Percentiles rank a stretch among this genome's conserved stretches.
These are phyloP conservation scores for Aldrovandia affinis DNA, from an alignment of 2,797 vertebrate genomes.

Conservation along the genomic window DNA sequence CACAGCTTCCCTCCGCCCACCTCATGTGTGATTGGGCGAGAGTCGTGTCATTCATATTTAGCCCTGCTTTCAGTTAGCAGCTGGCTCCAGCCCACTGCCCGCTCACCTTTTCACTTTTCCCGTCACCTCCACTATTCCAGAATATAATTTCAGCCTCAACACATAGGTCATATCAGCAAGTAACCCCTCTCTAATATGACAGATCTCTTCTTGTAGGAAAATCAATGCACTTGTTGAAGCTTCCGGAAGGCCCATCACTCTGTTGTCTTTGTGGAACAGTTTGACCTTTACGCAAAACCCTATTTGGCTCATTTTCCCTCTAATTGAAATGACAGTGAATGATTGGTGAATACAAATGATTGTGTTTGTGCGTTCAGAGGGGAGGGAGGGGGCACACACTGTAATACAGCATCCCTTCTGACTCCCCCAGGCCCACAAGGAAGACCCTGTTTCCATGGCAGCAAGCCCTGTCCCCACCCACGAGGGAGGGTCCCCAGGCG, in stretches of 20 bases:
- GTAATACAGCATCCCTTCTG: background rate
- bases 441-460: background rate
- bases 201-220: background rate
- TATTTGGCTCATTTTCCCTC: background rate
- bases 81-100: background rate
- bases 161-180: background rate
- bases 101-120: background rate
- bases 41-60: background rate
- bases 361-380: background rate
- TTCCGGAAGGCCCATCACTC: background rate
- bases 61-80: background rate
- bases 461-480: background rate
- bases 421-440: background rate
- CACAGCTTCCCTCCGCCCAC: background rate
- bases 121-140: background rate
- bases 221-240: background rate
- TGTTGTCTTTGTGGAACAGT: background rate
- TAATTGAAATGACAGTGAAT: background rate
- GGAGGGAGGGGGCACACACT: background rate
- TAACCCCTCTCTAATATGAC: background rate
- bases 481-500: background rate
- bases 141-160: background rate
- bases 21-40: constrained; percentile 22
- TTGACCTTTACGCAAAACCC: background rate
- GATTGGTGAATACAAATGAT: background rate